phyloP scores from a whole-genome alignment of 2,113 vertebrate genomes.

The Sylvia atricapilla region DNA sequence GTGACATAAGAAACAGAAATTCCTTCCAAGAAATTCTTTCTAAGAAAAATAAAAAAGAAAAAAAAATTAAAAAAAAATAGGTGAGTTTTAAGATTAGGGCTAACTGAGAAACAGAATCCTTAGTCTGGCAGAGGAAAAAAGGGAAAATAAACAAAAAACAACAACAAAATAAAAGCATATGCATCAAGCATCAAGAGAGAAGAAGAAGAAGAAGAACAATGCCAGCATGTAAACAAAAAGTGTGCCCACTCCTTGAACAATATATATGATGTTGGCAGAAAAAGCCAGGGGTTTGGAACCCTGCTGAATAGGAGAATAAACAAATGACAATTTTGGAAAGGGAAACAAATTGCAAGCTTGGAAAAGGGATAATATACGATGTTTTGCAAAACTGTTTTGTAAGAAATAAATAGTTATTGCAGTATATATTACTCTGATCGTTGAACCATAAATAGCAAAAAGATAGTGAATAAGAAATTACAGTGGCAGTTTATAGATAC shows the following conservation, averaged over 20 bases:
- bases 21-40: neutral
- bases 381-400: neutral
- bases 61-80: neutral
- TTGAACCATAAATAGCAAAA: neutral
- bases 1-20: neutral
- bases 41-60: no score
- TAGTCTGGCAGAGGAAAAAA: neutral
- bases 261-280: rapidly evolving
- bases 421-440: neutral
- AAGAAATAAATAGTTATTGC: neutral
- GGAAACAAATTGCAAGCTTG: neutral
- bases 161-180: neutral
- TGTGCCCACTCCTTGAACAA: neutral
- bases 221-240: neutral
- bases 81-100: neutral
- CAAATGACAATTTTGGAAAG: neutral
- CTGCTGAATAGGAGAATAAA: neutral
- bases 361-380: neutral
- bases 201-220: neutral
- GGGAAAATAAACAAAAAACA: neutral
- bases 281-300: neutral
- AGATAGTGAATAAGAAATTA: neutral
- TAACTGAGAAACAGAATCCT: neutral
- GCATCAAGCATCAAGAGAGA: neutral
- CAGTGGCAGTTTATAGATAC: neutral